Conservation (phyloP, 2,797 vertebrate genomes). For the Muraenolepis orangiensis region DNA sequence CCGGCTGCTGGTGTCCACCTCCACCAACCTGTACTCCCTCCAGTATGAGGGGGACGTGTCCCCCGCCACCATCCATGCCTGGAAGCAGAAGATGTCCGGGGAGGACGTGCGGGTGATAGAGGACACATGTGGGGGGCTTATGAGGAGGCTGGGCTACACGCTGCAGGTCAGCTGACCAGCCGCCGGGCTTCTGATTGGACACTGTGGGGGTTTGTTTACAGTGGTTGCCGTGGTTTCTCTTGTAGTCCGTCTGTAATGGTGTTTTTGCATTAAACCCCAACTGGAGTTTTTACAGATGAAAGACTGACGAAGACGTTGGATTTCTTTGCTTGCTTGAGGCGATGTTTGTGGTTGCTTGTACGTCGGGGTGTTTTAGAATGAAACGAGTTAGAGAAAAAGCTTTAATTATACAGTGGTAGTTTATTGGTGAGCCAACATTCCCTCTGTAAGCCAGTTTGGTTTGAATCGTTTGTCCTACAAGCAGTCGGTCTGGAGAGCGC, state of each 20-base stretch:
- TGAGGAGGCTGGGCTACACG: slow-evolving; percentile 88
- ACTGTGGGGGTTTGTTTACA: slow-evolving; percentile 15
- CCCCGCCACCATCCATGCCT: slow-evolving; percentile 79
- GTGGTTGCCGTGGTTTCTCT: neutral
- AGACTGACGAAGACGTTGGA: slow-evolving; percentile 18
- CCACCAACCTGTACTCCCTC: slow-evolving; percentile 91
- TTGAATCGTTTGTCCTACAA: slow-evolving; percentile 19
- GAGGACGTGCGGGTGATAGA: slow-evolving; percentile 85
- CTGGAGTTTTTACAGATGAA: slow-evolving; percentile 28
- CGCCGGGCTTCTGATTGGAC: neutral
- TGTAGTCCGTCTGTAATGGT: slow-evolving; percentile 32
- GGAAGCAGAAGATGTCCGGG: slow-evolving; percentile 84
- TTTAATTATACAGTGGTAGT: slow-evolving; percentile 25
- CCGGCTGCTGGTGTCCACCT: slow-evolving; percentile 93
- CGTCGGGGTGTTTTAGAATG: slow-evolving; percentile 27
- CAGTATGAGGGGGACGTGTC: slow-evolving; percentile 94
- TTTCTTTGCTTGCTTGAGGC: slow-evolving; percentile 20
- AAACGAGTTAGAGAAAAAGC: slow-evolving; percentile 44
- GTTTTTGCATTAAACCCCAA: slow-evolving; percentile 80
- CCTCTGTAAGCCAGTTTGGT: neutral
- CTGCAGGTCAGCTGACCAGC: slow-evolving; percentile 78
- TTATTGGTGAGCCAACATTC: slow-evolving; percentile 14
- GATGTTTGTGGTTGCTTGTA: slow-evolving; percentile 21
- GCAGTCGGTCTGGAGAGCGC: neutral
- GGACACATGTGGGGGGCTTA: slow-evolving; percentile 83